A percentile compares a stretch with the other conserved stretches of the same genome.
These are phyloP conservation scores for Natator depressus DNA, from an alignment of 2,113 vertebrate species.

Conservation along the genomic window DNA sequence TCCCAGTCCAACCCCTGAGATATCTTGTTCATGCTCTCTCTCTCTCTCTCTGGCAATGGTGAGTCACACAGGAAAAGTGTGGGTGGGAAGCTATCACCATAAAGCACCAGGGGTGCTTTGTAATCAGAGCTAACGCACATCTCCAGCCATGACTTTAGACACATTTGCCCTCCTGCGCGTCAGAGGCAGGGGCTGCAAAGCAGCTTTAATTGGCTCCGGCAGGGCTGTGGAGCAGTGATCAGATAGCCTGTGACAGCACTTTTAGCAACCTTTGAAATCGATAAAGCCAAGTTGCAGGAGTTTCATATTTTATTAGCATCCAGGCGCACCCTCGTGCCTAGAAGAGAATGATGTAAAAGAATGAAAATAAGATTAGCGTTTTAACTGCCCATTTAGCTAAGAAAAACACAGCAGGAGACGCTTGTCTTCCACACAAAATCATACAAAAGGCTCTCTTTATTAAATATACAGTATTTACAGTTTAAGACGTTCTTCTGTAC, in stretches of 20 bases:
- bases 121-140: background rate
- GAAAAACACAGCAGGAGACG: constrained; percentile 71
- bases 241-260: constrained; percentile 20
- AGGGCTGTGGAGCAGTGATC: background rate
- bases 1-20: background rate
- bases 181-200: background rate
- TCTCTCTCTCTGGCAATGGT: too few species aligned
- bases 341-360: constrained; percentile 29
- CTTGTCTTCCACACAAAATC: constrained; percentile 83
- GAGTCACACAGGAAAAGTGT: fast-evolving
- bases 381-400: constrained; percentile 45
- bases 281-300: background rate
- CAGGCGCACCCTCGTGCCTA: background rate
- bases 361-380: constrained; percentile 19
- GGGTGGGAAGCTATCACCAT: background rate
- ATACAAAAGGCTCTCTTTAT: constrained; percentile 88
- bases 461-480: constrained; percentile 95
- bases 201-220: background rate
- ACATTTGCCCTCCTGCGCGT: background rate
- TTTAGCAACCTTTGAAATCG: constrained; percentile 55
- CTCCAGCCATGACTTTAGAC: background rate
- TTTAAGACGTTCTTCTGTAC: constrained; percentile 86
- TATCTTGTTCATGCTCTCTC: too few species aligned
- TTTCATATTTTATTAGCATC: constrained; percentile 50
- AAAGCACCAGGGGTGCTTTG: background rate